Evolutionary conservation across 2,797 vertebrate genomes (phyloP), one percentile per base, ranked within the genome.

Genomic region (Onychomys leucogaster): DNA sequence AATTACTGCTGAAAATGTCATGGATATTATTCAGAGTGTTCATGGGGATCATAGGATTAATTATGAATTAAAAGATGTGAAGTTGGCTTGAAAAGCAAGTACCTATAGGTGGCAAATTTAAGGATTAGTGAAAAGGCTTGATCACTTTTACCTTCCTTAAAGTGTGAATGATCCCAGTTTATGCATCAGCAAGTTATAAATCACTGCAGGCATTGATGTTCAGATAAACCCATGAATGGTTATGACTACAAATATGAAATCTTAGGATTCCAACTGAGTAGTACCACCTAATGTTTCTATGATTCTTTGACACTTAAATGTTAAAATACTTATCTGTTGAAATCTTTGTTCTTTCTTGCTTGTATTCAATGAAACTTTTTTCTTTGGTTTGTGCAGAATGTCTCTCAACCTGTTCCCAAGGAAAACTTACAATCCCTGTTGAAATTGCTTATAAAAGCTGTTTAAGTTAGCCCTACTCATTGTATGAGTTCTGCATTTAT

Each of bases 391-490:
- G 3, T 91, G 3, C 43, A 93, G 63, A 92, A 82, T 89, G 19
- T 43, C 65, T 91, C 21, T 12, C 67, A 78, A 92, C 93, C 76
- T 94, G 67, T 34, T 85, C 29, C 65, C 0, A 4, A 88, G 77
- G 82, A 91, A 81, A 65, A 55, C 34, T 63, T 75, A 59, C 49
- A 85, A 34, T 61, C 37, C 49, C 77, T 94, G 4, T 86, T 43
- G 89, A 13, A 83, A 59, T 69, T 96, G 94, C 37, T 93, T 9
- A 0, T 76, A 87, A 97, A 67, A 89, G 41, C 37, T 82, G 43
- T 94, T 95, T 88, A 86, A 91, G 96, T 96, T 94, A 71, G 43
- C 41, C 12, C 21, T 37, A 43, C 69, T 71, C 78, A 76, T 92
- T 29, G 29, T 93, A 61, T 88, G 1, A 71, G 43, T 83, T 92